Conservation (phyloP, 2,888 invertebrate species). For the Dryomyza anilis region DNA sequence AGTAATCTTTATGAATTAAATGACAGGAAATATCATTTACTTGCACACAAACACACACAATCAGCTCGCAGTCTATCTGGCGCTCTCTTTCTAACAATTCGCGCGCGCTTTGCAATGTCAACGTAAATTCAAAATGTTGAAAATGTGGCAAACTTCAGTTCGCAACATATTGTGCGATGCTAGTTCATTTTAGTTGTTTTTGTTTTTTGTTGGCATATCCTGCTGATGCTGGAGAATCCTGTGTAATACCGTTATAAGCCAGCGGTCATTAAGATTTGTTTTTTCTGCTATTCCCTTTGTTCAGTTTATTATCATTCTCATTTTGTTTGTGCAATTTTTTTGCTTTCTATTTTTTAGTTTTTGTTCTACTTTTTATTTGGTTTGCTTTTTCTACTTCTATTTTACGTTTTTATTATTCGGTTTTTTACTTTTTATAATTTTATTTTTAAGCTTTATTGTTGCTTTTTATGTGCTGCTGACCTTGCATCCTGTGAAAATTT, state of each 20-base stretch:
- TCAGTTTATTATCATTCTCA: not conserved
- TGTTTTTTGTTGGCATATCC: not conserved
- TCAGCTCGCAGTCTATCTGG: too few species aligned
- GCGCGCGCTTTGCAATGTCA: not conserved
- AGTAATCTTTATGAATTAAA: constrained; percentile 5
- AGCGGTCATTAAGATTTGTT: constrained; percentile 23
- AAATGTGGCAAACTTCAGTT: not conserved
- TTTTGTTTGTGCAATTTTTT: not conserved
- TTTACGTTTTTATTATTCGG: not conserved
- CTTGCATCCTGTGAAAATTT: constrained; percentile 22
- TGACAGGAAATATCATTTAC: constrained; percentile 22
- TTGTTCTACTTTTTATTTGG: not conserved
- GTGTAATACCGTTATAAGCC: constrained; percentile 19
- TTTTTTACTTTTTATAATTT: not conserved
- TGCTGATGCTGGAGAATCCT: not conserved
- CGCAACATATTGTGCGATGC: not conserved
- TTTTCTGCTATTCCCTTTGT: not conserved
- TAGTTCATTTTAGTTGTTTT: not conserved
- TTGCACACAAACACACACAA: too few species aligned
- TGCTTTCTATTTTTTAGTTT: not conserved
- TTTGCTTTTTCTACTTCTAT: not conserved
- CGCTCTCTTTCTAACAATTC: not conserved
- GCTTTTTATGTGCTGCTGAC: constrained; percentile 12
- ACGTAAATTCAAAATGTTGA: not conserved
- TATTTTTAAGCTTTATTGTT: not conserved